phyloP scores from a whole-genome alignment of 1,140 invertebrate species.

The Drosophila ogumai region DNA sequence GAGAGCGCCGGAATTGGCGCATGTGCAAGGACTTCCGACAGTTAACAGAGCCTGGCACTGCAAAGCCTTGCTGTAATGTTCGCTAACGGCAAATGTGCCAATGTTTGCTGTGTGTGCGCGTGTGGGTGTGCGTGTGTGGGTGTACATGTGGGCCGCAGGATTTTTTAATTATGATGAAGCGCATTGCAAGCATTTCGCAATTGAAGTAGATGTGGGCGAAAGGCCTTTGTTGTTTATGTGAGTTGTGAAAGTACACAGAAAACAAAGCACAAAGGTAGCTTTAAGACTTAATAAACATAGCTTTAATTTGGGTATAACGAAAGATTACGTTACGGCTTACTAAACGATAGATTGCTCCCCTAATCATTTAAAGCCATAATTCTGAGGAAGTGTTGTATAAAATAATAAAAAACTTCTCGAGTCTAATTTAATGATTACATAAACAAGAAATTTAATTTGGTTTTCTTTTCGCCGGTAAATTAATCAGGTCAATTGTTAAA shows the following conservation, averaged over 20 bases:
- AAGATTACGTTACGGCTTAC: background rate
- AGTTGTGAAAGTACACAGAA: conserved; percentile 15
- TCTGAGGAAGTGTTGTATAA: background rate
- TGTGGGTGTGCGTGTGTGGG: conserved; percentile 5
- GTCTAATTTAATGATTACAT: background rate
- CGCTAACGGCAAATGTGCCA: conserved; percentile 5
- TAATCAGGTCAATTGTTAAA: background rate
- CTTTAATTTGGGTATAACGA: background rate
- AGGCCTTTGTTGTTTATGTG: conserved; percentile 32
- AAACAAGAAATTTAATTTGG: background rate
- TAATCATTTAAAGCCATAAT: background rate
- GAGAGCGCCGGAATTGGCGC: conserved; percentile 2
- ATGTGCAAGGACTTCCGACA: conserved; percentile 6
- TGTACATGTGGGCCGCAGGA: conserved; percentile 32
- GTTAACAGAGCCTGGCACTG: conserved; percentile 11
- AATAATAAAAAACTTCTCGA: background rate
- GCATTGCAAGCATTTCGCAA: conserved; percentile 53
- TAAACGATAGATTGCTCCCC: background rate
- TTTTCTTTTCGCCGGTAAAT: background rate
- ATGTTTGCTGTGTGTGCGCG: conserved; percentile 22
- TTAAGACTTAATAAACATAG: background rate
- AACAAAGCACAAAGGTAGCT: background rate
- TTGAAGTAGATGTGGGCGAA: conserved; percentile 58
- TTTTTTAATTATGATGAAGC: conserved; percentile 72
- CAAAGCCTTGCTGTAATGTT: conserved; percentile 1